phyloP scores from a whole-genome alignment of 2,888 invertebrate species.

The Heliconius cydno region DNA sequence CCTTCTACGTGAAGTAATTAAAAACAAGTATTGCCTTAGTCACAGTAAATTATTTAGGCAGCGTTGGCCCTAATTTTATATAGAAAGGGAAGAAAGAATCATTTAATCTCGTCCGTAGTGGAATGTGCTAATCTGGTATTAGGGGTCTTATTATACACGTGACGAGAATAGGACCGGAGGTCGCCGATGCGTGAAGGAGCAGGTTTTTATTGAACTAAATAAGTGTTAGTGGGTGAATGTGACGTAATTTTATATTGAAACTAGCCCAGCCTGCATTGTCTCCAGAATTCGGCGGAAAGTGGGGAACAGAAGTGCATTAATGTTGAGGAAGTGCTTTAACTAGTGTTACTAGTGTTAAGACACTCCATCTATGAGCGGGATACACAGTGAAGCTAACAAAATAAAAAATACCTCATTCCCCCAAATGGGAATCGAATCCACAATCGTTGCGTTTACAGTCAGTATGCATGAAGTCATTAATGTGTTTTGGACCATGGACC shows the following conservation, averaged over 20 bases:
- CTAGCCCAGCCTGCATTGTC: too few relatives aligned
- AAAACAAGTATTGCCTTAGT: not conserved
- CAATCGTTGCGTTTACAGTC: not conserved
- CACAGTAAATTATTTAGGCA: not conserved
- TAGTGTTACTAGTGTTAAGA: too few relatives aligned
- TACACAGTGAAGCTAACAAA: too few relatives aligned
- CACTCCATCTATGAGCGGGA: too few relatives aligned
- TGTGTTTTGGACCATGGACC: not conserved
- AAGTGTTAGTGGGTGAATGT: not conserved
- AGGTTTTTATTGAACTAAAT: constrained; percentile 32
- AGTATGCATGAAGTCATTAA: not conserved
- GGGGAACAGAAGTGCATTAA: too few relatives aligned
- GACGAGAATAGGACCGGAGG: constrained; percentile 37
- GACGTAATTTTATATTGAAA: not conserved
- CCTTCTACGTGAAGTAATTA: too few relatives aligned
- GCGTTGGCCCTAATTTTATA: constrained; percentile 3
- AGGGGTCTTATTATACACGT: constrained; percentile 43
- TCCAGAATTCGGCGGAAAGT: too few relatives aligned
- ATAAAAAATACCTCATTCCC: too few relatives aligned
- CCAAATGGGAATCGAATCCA: not conserved
- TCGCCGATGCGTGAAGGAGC: constrained; percentile 29
- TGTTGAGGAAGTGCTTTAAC: too few relatives aligned
- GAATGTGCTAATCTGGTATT: constrained; percentile 41
- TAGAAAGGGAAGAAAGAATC: constrained; percentile 16
- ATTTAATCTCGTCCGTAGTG: constrained; percentile 32